Evolutionary conservation across 1,140 invertebrate species (phyloP).

Genomic region (Melipona quadrifasciata): DNA sequence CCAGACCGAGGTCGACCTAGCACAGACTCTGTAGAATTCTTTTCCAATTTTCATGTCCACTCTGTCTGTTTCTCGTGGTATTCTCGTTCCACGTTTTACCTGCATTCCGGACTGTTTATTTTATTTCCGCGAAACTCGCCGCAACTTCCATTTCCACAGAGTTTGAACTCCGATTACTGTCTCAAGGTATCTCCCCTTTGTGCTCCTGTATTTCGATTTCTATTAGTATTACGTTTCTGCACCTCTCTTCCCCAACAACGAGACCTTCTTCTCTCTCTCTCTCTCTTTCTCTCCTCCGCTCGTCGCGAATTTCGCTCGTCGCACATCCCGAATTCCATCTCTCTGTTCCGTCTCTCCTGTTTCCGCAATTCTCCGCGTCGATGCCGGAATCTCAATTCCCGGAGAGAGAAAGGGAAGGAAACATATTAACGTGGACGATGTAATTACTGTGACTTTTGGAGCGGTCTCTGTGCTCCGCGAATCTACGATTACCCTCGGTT

Average conservation of each 20-base stretch:
- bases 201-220: slow-evolving; percentile 37
- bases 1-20: too few species aligned
- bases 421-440: slow-evolving; percentile 5
- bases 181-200: slow-evolving; percentile 2
- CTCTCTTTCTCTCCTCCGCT: neutral
- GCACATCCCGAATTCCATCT: neutral
- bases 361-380: neutral
- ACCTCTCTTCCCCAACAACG: slow-evolving; percentile 9
- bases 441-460: slow-evolving; percentile 32
- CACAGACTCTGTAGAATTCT: neutral
- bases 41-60: neutral
- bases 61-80: too few species aligned
- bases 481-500: neutral
- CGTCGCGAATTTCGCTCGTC: neutral
- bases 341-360: neutral
- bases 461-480: neutral
- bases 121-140: too few species aligned
- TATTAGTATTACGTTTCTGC: slow-evolving; percentile 37
- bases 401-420: neutral
- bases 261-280: neutral
- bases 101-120: neutral
- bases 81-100: neutral
- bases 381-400: slow-evolving; percentile 31
- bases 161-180: slow-evolving; percentile 23
- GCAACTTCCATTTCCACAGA: slow-evolving; percentile 11